Evolutionary conservation across 2,888 invertebrate species (phyloP).

Genomic region (Morinoia aosen): DNA sequence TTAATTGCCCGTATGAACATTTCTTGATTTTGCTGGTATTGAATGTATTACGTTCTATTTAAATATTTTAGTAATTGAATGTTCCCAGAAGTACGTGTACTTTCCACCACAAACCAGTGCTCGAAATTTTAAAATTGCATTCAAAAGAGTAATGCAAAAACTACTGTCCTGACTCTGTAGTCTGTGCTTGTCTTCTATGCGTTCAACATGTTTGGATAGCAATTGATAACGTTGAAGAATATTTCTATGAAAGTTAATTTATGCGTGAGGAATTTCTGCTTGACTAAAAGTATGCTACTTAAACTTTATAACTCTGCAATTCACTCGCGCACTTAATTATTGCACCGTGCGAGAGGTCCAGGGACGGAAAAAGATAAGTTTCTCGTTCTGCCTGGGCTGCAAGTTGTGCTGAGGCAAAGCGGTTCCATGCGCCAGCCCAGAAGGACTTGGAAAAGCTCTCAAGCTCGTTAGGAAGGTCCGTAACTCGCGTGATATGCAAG

Average conservation of each 20-base stretch:
- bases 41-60: too few relatives aligned
- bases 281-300: neutral
- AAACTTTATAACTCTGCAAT: neutral
- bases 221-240: neutral
- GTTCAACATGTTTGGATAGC: neutral
- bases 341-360: neutral
- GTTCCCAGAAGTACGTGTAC: too few relatives aligned
- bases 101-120: too few relatives aligned
- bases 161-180: too few relatives aligned
- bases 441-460: neutral
- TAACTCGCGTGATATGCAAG: constrained; percentile 23
- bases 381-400: neutral
- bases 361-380: neutral
- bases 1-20: too few relatives aligned
- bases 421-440: neutral
- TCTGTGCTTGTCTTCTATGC: too few relatives aligned
- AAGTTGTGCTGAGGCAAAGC: neutral
- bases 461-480: neutral
- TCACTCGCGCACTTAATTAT: neutral
- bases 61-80: too few relatives aligned
- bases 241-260: neutral
- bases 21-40: too few relatives aligned
- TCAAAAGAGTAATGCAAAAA: too few relatives aligned
- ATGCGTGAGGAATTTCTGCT: neutral
- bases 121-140: too few relatives aligned